Evolutionary conservation across 2,888 invertebrate genomes (phyloP).

Genomic region (Automeris io): DNA sequence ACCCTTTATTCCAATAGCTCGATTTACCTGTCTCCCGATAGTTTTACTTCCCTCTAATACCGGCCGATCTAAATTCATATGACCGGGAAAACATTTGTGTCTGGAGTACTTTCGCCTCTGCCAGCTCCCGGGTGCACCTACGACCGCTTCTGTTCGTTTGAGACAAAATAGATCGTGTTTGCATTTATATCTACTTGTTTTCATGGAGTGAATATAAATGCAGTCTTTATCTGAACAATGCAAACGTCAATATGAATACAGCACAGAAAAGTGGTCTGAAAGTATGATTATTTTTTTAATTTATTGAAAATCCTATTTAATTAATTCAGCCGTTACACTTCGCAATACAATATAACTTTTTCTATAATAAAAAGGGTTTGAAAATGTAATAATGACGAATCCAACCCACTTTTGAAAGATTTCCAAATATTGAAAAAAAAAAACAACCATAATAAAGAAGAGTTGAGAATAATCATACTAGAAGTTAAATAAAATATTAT

Average conservation of each 20-base stretch:
- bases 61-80: slow-evolving; percentile 71
- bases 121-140: slow-evolving; percentile 14
- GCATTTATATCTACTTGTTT: slow-evolving; percentile 74
- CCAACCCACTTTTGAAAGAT: no score
- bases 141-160: slow-evolving; percentile 55
- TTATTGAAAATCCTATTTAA: no score
- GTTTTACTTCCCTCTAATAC: slow-evolving; percentile 61
- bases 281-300: background rate
- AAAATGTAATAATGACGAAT: no score
- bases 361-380: no score
- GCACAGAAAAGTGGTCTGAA: slow-evolving; percentile 39
- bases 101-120: slow-evolving; percentile 48
- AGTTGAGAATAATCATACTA: no score
- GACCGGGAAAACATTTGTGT: slow-evolving; percentile 65
- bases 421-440: no score
- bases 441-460: no score
- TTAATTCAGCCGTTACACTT: no score
- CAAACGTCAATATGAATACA: slow-evolving; percentile 64
- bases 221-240: slow-evolving; percentile 59
- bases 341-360: no score
- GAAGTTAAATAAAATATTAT: no score
- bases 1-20: slow-evolving; percentile 51
- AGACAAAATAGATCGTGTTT: slow-evolving; percentile 72
- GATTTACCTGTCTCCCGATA: slow-evolving; percentile 56
- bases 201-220: slow-evolving; percentile 71